Evolutionary conservation across 2,113 vertebrate species (phyloP), one percentile per base, ranked within the genome.

Genomic region (Diglossa brunneiventris): DNA sequence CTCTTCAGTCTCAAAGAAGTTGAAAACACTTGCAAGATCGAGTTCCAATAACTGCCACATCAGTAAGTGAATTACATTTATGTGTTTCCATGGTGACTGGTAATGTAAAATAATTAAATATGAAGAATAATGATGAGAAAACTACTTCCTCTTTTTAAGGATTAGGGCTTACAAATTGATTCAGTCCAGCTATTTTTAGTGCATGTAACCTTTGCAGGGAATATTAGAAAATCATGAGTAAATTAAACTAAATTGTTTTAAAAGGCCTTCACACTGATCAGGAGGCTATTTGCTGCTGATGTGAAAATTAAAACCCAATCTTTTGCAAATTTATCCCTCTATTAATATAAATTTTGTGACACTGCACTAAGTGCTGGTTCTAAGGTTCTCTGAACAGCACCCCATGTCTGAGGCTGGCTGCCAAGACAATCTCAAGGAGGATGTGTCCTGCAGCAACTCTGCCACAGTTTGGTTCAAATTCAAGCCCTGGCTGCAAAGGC

Each of bases 71-170:
- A 98, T 97, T 95, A 93, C 95, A 89, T 94, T 62, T 79, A 81
- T 89, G 90, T 72, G 97, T 98, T 97, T 90, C 98, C 95, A 97
- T 98, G 95, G 97, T 72, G 94, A 98, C 91, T 46, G 89, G 77
- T 97, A 94, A 97, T 97, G 97, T 96, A 97, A 98, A 98, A 97
- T 98, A 98, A 98, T 98, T 97, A 97, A 94, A 78, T 89, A 94
- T 67, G 75, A 98, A 97, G 91, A 97, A 97, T 94, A 98, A 98
- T 87, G 94, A 98, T 88, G 94, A 97, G 96, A 97, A 97, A 98
- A 98, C 73, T 0, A 94, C 96, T 98, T 98, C 97, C 97, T 97
- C 94, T 97, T 97, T 96, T 96, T 97, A 96, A 96, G 97, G 97
- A 97, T 98, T 98, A 97, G 83, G 83, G 90, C 92, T 95, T 4